Percentiles rank a stretch among this genome's conserved stretches.
phyloP scores from a whole-genome alignment of 2,888 invertebrate genomes.

The Apomyelois bistriatella region DNA sequence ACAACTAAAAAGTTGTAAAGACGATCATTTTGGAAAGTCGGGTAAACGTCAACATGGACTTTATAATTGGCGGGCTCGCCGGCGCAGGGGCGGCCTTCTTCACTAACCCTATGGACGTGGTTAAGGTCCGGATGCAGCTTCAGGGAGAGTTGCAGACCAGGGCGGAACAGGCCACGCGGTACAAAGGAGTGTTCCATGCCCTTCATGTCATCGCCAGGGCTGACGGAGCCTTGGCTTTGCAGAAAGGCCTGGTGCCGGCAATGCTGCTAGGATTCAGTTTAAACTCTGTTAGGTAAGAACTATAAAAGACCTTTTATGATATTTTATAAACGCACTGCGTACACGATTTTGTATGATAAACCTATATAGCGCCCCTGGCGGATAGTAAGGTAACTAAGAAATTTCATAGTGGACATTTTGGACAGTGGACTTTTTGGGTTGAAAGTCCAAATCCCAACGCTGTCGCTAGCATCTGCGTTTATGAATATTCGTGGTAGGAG shows the following conservation, averaged over 20 bases:
- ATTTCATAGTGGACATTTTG: too few relatives aligned
- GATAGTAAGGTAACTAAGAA: too few relatives aligned
- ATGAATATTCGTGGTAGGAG: too few relatives aligned
- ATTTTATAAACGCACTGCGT: too few relatives aligned
- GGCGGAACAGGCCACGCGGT: conserved; percentile 70
- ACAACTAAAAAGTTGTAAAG: too few relatives aligned
- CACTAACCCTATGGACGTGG: conserved; percentile 93
- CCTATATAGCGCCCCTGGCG: too few relatives aligned
- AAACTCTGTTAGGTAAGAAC: conserved; percentile 73
- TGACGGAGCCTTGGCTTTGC: conserved; percentile 87
- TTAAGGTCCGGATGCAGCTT: conserved; percentile 92
- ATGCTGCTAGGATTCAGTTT: conserved; percentile 87
- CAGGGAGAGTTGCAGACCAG: conserved; percentile 87
- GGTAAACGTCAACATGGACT: conserved; percentile 86
- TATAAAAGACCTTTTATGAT: neutral
- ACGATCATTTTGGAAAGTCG: too few relatives aligned
- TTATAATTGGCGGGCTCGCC: conserved; percentile 84
- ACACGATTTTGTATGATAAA: too few relatives aligned
- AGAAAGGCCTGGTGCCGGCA: conserved; percentile 90
- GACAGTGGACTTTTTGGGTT: too few relatives aligned
- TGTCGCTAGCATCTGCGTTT: too few relatives aligned
- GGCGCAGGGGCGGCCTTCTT: conserved; percentile 88
- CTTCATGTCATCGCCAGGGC: conserved; percentile 84
- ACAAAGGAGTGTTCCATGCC: conserved; percentile 89
- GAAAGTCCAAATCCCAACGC: too few relatives aligned